Base-by-base conservation (phyloP, 2,113 vertebrate genomes). In the Columbina picui region DNA sequence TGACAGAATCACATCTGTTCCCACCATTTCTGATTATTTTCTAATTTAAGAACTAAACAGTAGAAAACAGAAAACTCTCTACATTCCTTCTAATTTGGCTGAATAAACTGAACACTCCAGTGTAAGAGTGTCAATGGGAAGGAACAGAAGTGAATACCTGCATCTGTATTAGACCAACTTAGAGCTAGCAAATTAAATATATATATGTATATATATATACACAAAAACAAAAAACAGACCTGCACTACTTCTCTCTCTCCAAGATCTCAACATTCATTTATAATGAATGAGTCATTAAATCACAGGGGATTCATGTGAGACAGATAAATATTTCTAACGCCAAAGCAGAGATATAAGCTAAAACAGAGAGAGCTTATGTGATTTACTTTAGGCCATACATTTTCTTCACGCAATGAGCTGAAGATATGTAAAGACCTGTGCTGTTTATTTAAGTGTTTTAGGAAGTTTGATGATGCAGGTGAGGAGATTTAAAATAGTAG, bases 241-340 rank as follows among this genome's bases (percentile, higher is more conserved):
- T 52, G 50, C 19, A 83, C 7, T 79, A 19, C 29, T 57, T 64
- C 57, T 5, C 3, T n/a, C 23, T 56, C 71, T 88, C 59, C 79
- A 91, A 38, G 18, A 89, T 64, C 60, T 86, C 68, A 60, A 81
- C 43, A 90, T 53, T 95, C 12, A 89, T 61, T 81, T 68, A 71
- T 29, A 94, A 87, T 55, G 21, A 94, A 59, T 80, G 75, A 96
- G 60, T 92, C 88, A 90, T 6, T 74, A 53, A 61, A 84, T 73
- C 83, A 90, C 83, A 87, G 85, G 49, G 71, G 36, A 76, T 86
- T 90, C 68, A 59, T 47, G 20, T 80, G 87, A 93, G 75, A 87
- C 10, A 4, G 41, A 25, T n/a, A 90, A 82, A 41, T 60, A 90
- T 36, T 94, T 88, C 76, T 88, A 77, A 6, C 52, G 87, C 41